These are phyloP conservation scores for Manis javanica DNA, from an alignment of 2,797 vertebrate species.

Conservation along the genomic window DNA sequence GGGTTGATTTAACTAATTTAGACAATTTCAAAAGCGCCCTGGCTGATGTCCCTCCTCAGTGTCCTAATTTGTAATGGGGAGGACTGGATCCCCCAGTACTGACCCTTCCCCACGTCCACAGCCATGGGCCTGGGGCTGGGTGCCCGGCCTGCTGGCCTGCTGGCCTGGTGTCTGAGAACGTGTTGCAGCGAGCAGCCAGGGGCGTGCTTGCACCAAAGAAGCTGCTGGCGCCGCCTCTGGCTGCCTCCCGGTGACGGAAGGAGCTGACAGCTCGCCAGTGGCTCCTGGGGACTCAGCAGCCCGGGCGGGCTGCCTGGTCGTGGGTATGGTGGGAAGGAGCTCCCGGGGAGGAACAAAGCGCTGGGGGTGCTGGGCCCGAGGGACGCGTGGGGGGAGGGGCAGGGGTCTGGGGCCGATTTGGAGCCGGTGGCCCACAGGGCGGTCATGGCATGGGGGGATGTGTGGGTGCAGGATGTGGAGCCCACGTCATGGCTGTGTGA, in stretches of 20 bases:
- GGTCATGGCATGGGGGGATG: fast-evolving
- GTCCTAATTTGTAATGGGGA: neutral
- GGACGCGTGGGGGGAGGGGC: neutral
- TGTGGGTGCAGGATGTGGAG: neutral
- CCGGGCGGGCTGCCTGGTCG: neutral
- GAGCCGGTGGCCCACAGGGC: neutral
- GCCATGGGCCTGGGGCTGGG: neutral
- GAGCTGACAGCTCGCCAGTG: conserved; percentile 37
- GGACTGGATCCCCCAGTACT: fast-evolving
- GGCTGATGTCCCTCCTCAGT: neutral
- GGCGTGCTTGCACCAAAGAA: neutral
- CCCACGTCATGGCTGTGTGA: neutral
- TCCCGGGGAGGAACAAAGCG: neutral
- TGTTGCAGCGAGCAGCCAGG: neutral
- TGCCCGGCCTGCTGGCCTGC: neutral
- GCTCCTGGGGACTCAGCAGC: neutral
- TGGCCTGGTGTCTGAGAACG: neutral
- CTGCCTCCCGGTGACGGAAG: neutral
- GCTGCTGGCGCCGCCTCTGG: neutral
- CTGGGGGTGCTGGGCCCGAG: neutral
- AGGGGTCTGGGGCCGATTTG: neutral
- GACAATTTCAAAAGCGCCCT: neutral
- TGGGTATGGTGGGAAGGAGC: neutral
- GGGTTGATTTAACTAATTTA: neutral
- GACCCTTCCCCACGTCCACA: fast-evolving